These are phyloP conservation scores for Hippocampus guttulatus DNA, from an alignment of 2,113 vertebrate species.

Conservation along the genomic window DNA sequence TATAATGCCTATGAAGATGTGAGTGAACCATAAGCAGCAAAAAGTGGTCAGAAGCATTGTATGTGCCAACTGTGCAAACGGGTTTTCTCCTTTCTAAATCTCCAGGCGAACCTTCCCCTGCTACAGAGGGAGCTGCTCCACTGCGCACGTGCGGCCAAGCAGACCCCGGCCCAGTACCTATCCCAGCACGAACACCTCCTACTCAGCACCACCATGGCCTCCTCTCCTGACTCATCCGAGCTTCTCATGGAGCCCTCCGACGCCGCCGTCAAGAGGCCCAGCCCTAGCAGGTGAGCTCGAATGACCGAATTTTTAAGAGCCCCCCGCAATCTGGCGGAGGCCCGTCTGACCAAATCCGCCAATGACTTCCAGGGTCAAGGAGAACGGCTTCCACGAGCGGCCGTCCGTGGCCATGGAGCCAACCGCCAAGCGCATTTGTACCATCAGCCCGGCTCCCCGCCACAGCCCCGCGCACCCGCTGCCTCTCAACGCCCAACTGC, in stretches of 20 bases:
- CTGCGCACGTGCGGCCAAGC: slow-evolving; percentile 94
- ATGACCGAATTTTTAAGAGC: neutral
- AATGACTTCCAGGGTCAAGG: slow-evolving; percentile 76
- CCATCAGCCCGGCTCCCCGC: slow-evolving; percentile 93
- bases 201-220: slow-evolving; percentile 86
- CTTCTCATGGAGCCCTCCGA: slow-evolving; percentile 89
- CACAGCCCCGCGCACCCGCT: slow-evolving; percentile 92
- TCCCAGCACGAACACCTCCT: slow-evolving; percentile 97
- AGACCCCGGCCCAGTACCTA: slow-evolving; percentile 96
- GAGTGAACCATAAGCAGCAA: neutral
- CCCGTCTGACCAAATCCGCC: neutral
- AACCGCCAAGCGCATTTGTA: slow-evolving; percentile 90
- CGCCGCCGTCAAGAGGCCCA: slow-evolving; percentile 82
- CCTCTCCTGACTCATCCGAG: slow-evolving; percentile 88
- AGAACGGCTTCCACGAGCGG: slow-evolving; percentile 87
- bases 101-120: slow-evolving; percentile 91
- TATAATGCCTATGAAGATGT: too few species aligned
- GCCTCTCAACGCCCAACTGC: slow-evolving; percentile 83
- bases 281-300: slow-evolving; percentile 81
- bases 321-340: neutral
- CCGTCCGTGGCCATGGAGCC: slow-evolving; percentile 82
- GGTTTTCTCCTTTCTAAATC: neutral
- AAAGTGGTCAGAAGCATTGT: neutral
- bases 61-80: neutral
- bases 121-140: slow-evolving; percentile 95